These are phyloP conservation scores for Yponomeuta cagnagella DNA, from an alignment of 2,888 invertebrate species.

Conservation along the genomic window DNA sequence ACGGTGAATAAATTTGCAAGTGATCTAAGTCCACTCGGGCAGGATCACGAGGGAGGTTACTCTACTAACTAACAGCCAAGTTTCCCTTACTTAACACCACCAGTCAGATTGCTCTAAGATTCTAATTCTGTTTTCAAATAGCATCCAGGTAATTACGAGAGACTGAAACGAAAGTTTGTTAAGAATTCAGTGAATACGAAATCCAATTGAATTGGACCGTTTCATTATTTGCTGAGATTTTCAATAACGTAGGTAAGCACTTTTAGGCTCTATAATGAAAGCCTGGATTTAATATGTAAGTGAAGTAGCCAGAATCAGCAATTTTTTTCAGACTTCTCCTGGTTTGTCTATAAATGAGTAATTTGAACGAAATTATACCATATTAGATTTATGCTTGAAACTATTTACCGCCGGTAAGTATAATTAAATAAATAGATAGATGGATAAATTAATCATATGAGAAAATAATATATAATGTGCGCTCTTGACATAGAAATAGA, in stretches of 20 bases:
- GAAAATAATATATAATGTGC: too few species aligned
- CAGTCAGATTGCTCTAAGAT: neutral
- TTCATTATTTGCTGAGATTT: neutral
- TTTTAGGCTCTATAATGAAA: neutral
- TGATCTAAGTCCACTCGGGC: conserved; percentile 1
- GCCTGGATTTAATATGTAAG: neutral
- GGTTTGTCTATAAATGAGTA: too few species aligned
- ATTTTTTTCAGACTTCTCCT: too few species aligned
- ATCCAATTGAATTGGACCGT: neutral
- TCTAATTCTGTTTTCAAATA: neutral
- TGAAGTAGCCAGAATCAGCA: neutral
- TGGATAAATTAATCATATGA: too few species aligned
- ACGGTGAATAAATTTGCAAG: conserved; percentile 17
- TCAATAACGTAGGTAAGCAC: neutral
- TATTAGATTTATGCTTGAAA: too few species aligned
- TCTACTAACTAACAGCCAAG: conserved; percentile 4
- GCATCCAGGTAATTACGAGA: neutral
- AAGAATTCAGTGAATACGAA: neutral
- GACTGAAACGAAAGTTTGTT: neutral
- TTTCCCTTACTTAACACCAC: neutral
- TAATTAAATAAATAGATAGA: too few species aligned
- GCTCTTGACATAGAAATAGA: too few species aligned
- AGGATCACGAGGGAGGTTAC: neutral
- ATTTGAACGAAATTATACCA: too few species aligned
- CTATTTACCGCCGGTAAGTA: too few species aligned